phyloP scores from a whole-genome alignment of 1,140 invertebrate genomes.

The Drosophila teissieri region DNA sequence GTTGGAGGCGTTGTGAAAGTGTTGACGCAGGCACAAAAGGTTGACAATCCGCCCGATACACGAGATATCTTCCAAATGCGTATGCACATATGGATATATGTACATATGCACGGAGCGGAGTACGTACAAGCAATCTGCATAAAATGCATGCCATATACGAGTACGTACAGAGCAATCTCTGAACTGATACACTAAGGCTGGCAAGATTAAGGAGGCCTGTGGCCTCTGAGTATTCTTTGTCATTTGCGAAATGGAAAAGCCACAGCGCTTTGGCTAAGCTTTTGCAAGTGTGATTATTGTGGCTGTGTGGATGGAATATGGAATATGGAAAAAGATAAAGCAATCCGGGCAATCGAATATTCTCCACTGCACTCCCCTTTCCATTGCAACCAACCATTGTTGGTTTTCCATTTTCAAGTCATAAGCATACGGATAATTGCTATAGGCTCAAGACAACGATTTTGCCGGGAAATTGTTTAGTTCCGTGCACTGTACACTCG shows the following conservation, averaged over 20 bases:
- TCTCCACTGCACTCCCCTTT: no score
- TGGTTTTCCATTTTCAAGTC: no score
- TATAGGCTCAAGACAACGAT: no score
- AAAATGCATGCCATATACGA: constrained; percentile 19
- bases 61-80: constrained; percentile 19
- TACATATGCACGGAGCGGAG: no score
- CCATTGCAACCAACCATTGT: no score
- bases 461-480: no score
- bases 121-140: constrained; percentile 24
- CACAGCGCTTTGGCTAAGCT: not conserved
- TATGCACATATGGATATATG: not conserved
- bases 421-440: no score
- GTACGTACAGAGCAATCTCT: constrained; percentile 28
- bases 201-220: constrained; percentile 21
- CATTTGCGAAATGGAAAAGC: constrained; percentile 22
- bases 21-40: constrained; percentile 37
- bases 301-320: not conserved
- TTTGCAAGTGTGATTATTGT: not conserved
- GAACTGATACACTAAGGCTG: not conserved
- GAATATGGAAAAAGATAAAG: not conserved
- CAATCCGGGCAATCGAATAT: not conserved
- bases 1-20: constrained; percentile 23
- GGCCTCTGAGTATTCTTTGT: constrained; percentile 4
- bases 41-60: constrained; percentile 31
- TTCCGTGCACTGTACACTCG: no score